Evolutionary conservation across 2,113 vertebrate species (phyloP), one percentile per base, ranked within the genome.

Genomic region (Chaetura pelagica): DNA sequence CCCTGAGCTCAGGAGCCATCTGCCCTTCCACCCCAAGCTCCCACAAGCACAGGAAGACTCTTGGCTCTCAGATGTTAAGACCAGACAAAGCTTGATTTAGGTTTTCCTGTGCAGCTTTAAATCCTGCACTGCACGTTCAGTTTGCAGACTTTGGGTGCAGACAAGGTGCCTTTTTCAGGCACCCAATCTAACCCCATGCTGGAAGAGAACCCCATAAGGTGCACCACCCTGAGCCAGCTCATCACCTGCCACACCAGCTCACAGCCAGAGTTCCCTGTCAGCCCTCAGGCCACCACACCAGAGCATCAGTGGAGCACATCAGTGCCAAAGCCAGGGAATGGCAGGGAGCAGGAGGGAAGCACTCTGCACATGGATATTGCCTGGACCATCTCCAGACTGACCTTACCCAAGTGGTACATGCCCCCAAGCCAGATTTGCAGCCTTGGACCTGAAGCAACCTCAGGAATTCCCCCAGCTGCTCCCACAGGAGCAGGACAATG

Each of bases 331-430:
- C 23, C 22, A 15, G 61, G 54, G 8, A 66, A 24, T 18, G 38
- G 38, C 38, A 38, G 38, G 38, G 38, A 38, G 27, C 22, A 15
- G 61, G 54, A 51, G n/a, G 42, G 52, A 38, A 44, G 40, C 40
- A 0, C 15, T 32, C 14, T 10, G 9, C 38, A 5, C 0, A 6
- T 5, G 20, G 22, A 46, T 24, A 16, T 1, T 2, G 4, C 52
- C 35, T 35, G 4, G n/a, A 11, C 1, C 8, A 20, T 20, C 34
- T 51, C 44, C 20, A 20, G 32, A 12, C 23, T 10, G 35, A 46
- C 13, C 13, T 32, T 8, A n/a, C 32, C 34, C 51, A 62, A 81
- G 55, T 2, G 18, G 26, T 12, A 55, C 38, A 3, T 13, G 20
- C 38, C 68, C 32, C 21, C 6, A 3, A 17, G 62, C 42, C 55